Evolutionary conservation across 2,797 vertebrate genomes (phyloP).

Genomic region (Eospalax fontanierii): DNA sequence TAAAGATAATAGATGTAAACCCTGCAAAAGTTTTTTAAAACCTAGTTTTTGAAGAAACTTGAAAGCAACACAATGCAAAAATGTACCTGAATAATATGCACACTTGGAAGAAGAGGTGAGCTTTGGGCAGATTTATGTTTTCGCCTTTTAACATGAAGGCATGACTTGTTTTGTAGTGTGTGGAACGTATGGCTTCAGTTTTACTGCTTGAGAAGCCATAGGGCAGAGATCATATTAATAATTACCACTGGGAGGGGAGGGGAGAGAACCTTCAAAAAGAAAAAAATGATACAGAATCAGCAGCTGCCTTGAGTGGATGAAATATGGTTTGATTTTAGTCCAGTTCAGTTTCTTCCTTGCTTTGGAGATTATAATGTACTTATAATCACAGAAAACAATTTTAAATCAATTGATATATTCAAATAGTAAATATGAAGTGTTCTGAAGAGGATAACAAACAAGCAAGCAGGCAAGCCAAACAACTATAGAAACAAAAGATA

Average conservation of each 20-base stretch:
- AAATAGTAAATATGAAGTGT: neutral
- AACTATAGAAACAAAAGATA: neutral
- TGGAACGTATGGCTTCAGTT: neutral
- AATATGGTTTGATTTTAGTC: neutral
- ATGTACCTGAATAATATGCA: neutral
- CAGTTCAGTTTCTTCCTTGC: neutral
- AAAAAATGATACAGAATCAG: neutral
- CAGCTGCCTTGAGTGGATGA: neutral
- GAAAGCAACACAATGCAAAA: neutral
- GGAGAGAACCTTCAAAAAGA: neutral
- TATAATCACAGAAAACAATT: neutral
- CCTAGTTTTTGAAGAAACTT: neutral
- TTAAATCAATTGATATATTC: neutral
- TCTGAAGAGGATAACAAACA: neutral
- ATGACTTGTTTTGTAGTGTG: neutral
- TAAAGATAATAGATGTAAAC: conserved; percentile 10
- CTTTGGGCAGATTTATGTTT: neutral
- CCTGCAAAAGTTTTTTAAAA: neutral
- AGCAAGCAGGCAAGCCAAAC: neutral
- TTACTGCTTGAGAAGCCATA: neutral
- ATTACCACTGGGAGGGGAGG: neutral
- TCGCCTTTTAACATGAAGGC: neutral
- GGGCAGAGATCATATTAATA: neutral
- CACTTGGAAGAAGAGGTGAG: neutral
- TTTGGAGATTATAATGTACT: neutral